Base-by-base conservation (phyloP, 2,888 invertebrate genomes). In the Pristionchus arcanus region DNA sequence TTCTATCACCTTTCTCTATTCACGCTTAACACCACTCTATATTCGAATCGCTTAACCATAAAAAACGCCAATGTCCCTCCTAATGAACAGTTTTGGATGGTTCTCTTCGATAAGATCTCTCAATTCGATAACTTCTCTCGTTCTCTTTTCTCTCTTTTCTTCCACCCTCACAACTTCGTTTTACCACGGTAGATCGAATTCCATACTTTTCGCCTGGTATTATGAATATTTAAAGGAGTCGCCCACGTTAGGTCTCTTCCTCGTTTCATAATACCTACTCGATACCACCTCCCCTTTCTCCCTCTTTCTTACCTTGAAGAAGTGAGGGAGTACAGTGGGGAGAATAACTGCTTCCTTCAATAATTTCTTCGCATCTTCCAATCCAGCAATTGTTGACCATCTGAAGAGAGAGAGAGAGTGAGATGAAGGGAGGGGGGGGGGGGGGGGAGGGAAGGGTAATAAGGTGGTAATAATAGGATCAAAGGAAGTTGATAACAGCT, bases 291-390 rank as follows among this genome's bases (percentile, higher is more conserved):
- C 66, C 66, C 66, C 66, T 66, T n/a, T 11, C 66, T 66, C 66
- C 66, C 2, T 37, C 31, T 21, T 9, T 15, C 3, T 3, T 42
- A 96, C 96, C 92, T 95, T 98, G 96, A 99, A 99, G 96, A 98
- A 99, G 95, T 98, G 98, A 1, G 99, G 99, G 97, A 99, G 98
- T 97, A 98, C 97, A 97, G 98, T 97, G 4, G 99, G 99, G 94
- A 99, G 96, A 68, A 99, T 98, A 16, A 99, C 98, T 53, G 99
- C 98, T 96, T 99, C 99, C 95, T 99, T 98, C 13, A 99, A 96
- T 90, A 99, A 95, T 91, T 97, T 94, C 93, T 96, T 96, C 21
- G 96, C 96, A 81, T 96, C 96, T 9, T 94, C 93, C 89, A 96
- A 93, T 91, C 96, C 96, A 16, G 96, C 96, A 88, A 96, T 96